Evolutionary conservation across 2,888 invertebrate species (phyloP), one percentile per base, ranked within the genome.

Genomic region (Bruchidius siliquastri): DNA sequence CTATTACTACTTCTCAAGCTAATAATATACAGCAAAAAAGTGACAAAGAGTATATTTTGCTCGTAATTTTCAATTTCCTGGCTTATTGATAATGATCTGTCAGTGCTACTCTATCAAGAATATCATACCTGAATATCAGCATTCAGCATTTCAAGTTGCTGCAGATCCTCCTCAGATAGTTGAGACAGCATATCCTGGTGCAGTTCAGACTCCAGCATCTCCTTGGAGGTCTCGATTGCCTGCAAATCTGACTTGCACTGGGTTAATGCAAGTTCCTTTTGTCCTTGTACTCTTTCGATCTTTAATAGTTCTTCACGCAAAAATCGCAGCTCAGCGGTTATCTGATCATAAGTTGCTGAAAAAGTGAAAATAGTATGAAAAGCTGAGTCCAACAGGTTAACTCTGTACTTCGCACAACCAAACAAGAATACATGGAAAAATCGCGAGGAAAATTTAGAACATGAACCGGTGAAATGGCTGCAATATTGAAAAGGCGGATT

Each of bases 121-220:
- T 26, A 26, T 49, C 13, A 49, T 70, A 70, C 90, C 70, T 79
- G 77, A 81, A 99, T 99, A 75, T 97, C 97, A 84, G 98, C 98
- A 85, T 98, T 98, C 68, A 99, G 88, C 73, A 93, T 93, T 86
- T 99, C 98, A 72, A 99, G 97, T 86, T 98, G 92, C 6, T 90
- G 91, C 82, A 98, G 98, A 88, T 99, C 99, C 67, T 95, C 92
- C 0, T 92, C 94, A 0, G 97, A 96, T 49, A 99, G 88, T 81
- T 97, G 98, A 32, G 97, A 94, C 90, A 98, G 92, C 21, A 99
- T 88, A 84, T 96, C 96, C 88, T 96, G 96, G 85, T 97, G 97
- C 72, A 99, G 87, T 85, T 98, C 98, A 3, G 95, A 95, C 86
- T 97, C 96, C 66, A 98, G 88, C 0, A 97, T 97, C 81, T 96